Percentiles rank a stretch among this genome's conserved stretches.
phyloP scores from a whole-genome alignment of 2,113 vertebrate species.

The Antechinus stuartii region DNA sequence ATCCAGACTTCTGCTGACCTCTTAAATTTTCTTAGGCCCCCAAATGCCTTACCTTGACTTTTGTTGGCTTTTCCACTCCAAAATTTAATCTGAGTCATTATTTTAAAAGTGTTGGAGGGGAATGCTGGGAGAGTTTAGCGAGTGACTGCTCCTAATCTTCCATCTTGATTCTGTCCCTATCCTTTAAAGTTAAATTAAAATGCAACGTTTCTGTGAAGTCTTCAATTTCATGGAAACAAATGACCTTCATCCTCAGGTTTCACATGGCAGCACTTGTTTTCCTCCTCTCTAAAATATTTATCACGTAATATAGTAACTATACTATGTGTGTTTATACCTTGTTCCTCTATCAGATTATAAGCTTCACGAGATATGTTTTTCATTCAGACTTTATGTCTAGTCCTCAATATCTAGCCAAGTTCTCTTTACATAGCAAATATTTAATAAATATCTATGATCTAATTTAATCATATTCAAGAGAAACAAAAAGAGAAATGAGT shows the following conservation, averaged over 20 bases:
- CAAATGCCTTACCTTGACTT: too few species aligned
- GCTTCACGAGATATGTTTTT: background rate
- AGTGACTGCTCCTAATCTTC: background rate
- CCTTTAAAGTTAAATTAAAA: background rate
- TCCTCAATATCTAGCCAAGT: background rate
- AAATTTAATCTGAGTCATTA: too few species aligned
- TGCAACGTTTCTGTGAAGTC: background rate
- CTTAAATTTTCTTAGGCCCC: too few species aligned
- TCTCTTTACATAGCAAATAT: background rate
- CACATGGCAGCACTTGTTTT: background rate
- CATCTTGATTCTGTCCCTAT: background rate
- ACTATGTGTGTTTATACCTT: background rate
- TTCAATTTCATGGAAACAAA: background rate
- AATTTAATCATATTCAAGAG: background rate
- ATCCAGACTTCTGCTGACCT: too few species aligned
- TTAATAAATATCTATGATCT: background rate
- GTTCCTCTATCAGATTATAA: background rate
- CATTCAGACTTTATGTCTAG: background rate
- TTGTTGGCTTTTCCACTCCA: too few species aligned
- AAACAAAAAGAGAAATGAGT: background rate
- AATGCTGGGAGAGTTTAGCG: too few species aligned
- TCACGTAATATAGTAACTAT: background rate
- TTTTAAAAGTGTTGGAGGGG: too few species aligned
- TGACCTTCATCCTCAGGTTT: background rate
- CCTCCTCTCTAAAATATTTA: background rate